These are phyloP conservation scores for Liolophura sinensis DNA, from an alignment of 1,140 invertebrate species.

Conservation along the genomic window DNA sequence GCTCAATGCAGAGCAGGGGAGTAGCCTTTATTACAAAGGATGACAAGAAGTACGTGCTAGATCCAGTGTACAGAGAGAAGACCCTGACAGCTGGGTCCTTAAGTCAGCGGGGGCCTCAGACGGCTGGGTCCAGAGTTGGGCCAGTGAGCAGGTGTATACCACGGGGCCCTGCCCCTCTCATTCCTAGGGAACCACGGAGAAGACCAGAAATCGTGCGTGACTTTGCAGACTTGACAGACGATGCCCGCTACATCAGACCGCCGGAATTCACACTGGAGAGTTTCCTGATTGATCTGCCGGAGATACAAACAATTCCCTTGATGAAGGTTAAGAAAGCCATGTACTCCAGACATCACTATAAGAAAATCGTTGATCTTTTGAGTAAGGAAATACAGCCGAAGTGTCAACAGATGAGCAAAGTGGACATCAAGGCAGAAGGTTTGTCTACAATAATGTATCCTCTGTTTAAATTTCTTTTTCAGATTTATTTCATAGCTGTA, in stretches of 20 bases:
- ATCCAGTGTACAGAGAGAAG: constrained; percentile 40
- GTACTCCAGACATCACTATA: constrained; percentile 50
- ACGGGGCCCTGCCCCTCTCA: constrained; percentile 47
- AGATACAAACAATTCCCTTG: constrained; percentile 34
- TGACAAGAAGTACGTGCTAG: constrained; percentile 49
- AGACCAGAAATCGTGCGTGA: constrained; percentile 31
- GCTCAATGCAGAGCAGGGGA: constrained; percentile 21
- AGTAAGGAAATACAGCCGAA: background rate
- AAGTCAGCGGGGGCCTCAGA: no score
- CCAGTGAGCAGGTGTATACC: constrained; percentile 29
- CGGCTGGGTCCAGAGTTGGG: no score
- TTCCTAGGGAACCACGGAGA: constrained; percentile 31
- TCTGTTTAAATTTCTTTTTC: no score
- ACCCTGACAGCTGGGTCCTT: no score
- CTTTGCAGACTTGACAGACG: constrained; percentile 36
- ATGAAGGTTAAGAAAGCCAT: constrained; percentile 32
- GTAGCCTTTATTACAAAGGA: constrained; percentile 29
- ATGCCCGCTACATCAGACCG: constrained; percentile 41
- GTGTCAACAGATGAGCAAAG: no score
- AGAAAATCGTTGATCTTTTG: constrained; percentile 48
- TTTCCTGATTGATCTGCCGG: constrained; percentile 41
- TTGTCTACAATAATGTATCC: no score
- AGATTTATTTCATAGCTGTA: no score
- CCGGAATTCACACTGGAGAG: constrained; percentile 51
- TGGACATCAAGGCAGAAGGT: no score